A percentile compares a stretch with the other conserved stretches of the same genome.
phyloP scores from a whole-genome alignment of 2,797 vertebrate genomes.

The Oryzias dopingdopingensis region DNA sequence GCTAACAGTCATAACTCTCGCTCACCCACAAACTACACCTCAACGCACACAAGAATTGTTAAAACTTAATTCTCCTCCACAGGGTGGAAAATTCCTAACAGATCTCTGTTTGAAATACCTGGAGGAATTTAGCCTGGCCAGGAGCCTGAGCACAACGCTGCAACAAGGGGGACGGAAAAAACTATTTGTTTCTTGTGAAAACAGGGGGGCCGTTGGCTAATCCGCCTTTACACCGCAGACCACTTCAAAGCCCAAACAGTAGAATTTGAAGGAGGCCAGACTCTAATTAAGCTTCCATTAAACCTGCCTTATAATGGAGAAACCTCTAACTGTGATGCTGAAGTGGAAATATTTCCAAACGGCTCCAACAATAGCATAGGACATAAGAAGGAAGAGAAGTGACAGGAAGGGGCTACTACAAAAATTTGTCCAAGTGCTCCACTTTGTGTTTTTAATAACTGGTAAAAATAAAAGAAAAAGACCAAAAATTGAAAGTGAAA shows the following conservation, averaged over 20 bases:
- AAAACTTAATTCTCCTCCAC: slow-evolving; percentile 74
- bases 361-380: slow-evolving; percentile 49
- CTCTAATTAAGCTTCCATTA: slow-evolving; percentile 79
- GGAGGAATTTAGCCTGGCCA: slow-evolving; percentile 76
- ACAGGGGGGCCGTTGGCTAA: slow-evolving; percentile 69
- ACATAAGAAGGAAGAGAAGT: slow-evolving; percentile 42
- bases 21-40: slow-evolving; percentile 49
- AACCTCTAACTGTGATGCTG: slow-evolving; percentile 73
- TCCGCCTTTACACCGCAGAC: slow-evolving; percentile 73
- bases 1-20: slow-evolving; percentile 12
- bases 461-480: slow-evolving; percentile 1
- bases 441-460: not conserved
- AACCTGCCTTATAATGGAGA: slow-evolving; percentile 74
- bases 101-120: slow-evolving; percentile 80
- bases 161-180: slow-evolving; percentile 73
- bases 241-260: slow-evolving; percentile 78
- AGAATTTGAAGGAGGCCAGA: slow-evolving; percentile 72
- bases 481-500: not conserved
- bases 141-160: slow-evolving; percentile 67
- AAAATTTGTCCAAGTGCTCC: slow-evolving; percentile 5
- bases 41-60: slow-evolving; percentile 63
- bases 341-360: slow-evolving; percentile 76
- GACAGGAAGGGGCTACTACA: slow-evolving; percentile 9
- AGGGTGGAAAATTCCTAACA: slow-evolving; percentile 81
- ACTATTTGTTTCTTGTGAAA: slow-evolving; percentile 76